Evolutionary conservation across 2,888 invertebrate species (phyloP).

Genomic region (Norana najaformis): DNA sequence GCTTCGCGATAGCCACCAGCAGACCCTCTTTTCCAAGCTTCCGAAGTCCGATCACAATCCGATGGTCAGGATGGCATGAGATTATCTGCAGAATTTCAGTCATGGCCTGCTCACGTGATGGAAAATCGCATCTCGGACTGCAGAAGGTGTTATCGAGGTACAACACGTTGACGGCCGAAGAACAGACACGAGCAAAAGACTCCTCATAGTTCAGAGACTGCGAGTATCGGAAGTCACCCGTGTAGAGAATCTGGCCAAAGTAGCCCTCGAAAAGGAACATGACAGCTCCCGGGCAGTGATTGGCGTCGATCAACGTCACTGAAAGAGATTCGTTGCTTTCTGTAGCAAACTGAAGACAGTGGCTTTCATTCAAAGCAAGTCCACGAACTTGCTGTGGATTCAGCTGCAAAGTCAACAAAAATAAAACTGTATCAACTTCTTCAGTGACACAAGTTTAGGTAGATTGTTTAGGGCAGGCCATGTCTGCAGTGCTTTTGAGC

Average conservation of each 20-base stretch:
- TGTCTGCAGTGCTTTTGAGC: no score
- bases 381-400: slow-evolving; percentile 46
- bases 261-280: slow-evolving; percentile 63
- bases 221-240: slow-evolving; percentile 62
- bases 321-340: slow-evolving; percentile 48
- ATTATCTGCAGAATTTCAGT: slow-evolving; percentile 55
- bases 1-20: slow-evolving; percentile 53
- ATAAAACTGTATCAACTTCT: no score
- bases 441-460: no score
- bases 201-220: slow-evolving; percentile 32
- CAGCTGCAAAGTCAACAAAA: slow-evolving; percentile 41
- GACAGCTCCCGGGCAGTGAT: slow-evolving; percentile 64
- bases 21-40: slow-evolving; percentile 60
- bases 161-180: slow-evolving; percentile 53
- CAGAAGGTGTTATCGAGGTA: slow-evolving; percentile 64
- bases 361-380: slow-evolving; percentile 46
- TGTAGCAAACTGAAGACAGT: slow-evolving; percentile 44
- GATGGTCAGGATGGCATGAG: slow-evolving; percentile 49
- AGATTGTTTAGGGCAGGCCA: no score
- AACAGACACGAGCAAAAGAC: slow-evolving; percentile 25
- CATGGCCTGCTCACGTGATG: slow-evolving; percentile 52
- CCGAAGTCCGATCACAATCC: background rate
- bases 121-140: slow-evolving; percentile 56
- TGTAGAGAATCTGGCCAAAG: slow-evolving; percentile 63
- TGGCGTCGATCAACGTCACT: slow-evolving; percentile 62